Percentiles rank a stretch among this genome's conserved stretches.
Conservation (phyloP, 2,888 invertebrate species). For the Stenolophus ochropezus region DNA sequence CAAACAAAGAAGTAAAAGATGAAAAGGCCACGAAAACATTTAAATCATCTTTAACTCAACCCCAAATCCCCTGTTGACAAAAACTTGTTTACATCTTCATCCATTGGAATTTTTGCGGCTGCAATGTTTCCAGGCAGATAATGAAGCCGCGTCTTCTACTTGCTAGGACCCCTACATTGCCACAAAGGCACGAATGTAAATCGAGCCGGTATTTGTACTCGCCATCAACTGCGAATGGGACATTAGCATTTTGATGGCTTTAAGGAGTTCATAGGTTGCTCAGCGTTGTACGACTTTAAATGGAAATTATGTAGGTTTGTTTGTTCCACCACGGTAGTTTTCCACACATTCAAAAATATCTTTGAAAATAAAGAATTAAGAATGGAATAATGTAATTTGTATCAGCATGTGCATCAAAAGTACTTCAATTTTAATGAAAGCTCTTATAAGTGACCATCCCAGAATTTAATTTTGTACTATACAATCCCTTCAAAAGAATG, state of each 20-base stretch:
- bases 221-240: conserved; percentile 44
- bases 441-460: too few species aligned
- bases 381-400: too few species aligned
- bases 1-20: not conserved
- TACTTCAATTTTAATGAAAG: too few species aligned
- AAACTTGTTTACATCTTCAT: conserved; percentile 17
- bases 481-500: too few species aligned
- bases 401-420: too few species aligned
- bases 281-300: not conserved
- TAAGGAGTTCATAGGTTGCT: conserved; percentile 11
- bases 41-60: not conserved
- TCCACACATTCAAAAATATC: too few species aligned
- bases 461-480: too few species aligned
- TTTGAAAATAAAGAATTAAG: too few species aligned
- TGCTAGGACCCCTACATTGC: not conserved
- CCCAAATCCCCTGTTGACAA: not conserved
- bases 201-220: conserved; percentile 35
- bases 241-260: conserved; percentile 49
- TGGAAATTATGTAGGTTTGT: conserved; percentile 30
- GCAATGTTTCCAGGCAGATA: conserved; percentile 15
- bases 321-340: too few species aligned
- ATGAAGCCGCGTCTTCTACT: not conserved
- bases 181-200: conserved; percentile 43
- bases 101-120: not conserved
- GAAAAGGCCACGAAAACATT: not conserved